Evolutionary conservation across 2,888 invertebrate genomes (phyloP).

Genomic region (Macrosoma leucophasiata): DNA sequence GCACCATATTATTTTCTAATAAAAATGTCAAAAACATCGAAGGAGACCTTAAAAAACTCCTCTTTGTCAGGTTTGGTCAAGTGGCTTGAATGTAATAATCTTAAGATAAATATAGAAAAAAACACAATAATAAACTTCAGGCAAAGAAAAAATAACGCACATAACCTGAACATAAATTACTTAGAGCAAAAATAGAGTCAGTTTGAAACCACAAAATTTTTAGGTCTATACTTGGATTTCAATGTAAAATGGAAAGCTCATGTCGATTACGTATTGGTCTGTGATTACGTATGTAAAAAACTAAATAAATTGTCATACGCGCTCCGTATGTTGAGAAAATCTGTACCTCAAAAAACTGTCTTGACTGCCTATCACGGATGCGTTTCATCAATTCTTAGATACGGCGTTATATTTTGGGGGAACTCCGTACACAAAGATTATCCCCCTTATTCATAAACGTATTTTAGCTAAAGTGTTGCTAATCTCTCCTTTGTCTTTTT

Average conservation of each 20-base stretch:
- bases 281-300: conserved; percentile 1
- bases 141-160: neutral
- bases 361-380: conserved; percentile 7
- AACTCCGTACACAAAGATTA: conserved; percentile 3
- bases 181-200: no score
- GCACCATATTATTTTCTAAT: neutral
- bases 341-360: neutral
- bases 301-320: conserved; percentile 2
- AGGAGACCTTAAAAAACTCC: neutral
- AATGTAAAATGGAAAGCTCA: conserved; percentile 6
- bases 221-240: neutral
- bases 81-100: conserved; percentile 1
- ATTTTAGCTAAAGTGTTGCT: no score
- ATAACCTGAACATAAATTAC: neutral
- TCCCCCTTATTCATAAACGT: no score
- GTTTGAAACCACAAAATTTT: neutral
- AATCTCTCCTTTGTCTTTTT: no score
- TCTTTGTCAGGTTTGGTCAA: neutral
- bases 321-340: conserved; percentile 4
- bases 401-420: conserved; percentile 8
- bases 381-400: conserved; percentile 4
- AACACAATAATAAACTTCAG: neutral
- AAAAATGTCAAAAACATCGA: neutral
- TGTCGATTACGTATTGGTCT: neutral
- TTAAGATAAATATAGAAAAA: conserved; percentile 2